Evolutionary conservation across 2,888 invertebrate species (phyloP), one percentile per base, ranked within the genome.

Genomic region (Erannis defoliaria): DNA sequence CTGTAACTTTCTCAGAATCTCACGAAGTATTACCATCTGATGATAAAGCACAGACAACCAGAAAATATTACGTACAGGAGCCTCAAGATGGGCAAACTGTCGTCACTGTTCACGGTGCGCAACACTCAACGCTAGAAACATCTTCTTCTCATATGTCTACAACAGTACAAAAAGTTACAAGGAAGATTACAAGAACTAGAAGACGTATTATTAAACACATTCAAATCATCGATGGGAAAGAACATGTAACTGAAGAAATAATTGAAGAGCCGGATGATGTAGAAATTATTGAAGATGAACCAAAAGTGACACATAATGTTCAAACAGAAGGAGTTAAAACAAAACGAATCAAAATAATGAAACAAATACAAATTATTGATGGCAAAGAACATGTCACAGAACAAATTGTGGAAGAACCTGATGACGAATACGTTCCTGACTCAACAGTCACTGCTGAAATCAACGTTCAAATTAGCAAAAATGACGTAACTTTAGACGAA

Each of bases 251-350:
- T 0, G 97, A 97, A 87, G 97, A 97, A 88, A 91, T 97, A 0
- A 94, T 97, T 54, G 97, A 97, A 77, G 97, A 97, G 84, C 97
- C 97, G 0, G 97, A 96, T 80, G 96, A 96, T 78, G 90, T 96
- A 5, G 96, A 96, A 85, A 91, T 96, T 5, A 94, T 95, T 48
- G 95, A 96, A 80, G 95, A 96, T 76, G 94, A 95, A 69, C 89
- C 90, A 12, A 77, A 73, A 72, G 60, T 84, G 3, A 74, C 80
- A 16, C 83, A 82, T 51, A 84, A 74, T 45, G 62, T 81, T 8
- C 82, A 83, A 73, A 84, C 84, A 35, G 80, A 84, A 72, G 88
- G 86, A 2, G 62, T 83, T 0, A 85, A 78, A 71, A 85, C 86
- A 0, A 89, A 85, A 77, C 82, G 80, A 8, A 69, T 89, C 1